A percentile compares a stretch with the other conserved stretches of the same genome.
Evolutionary conservation across 2,797 vertebrate genomes (phyloP).

Genomic region (Kryptopterus vitreolus): DNA sequence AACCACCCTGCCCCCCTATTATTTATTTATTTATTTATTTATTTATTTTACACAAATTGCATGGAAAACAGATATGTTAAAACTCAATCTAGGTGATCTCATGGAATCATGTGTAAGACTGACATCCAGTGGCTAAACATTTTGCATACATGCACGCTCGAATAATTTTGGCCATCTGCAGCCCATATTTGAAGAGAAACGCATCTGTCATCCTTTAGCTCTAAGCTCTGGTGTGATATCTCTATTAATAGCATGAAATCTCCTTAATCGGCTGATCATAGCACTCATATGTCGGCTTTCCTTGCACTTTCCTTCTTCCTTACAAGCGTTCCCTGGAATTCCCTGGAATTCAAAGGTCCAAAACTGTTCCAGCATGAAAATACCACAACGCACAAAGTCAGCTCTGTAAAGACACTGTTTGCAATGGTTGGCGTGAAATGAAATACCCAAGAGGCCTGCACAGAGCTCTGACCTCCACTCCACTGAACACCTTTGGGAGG

Average conservation of each 20-base stretch:
- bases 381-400: neutral
- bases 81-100: neutral
- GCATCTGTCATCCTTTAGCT: neutral
- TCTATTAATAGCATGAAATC: neutral
- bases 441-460: too few species aligned
- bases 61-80: neutral
- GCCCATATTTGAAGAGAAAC: neutral
- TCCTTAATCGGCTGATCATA: neutral
- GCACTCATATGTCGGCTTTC: neutral
- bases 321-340: too few species aligned
- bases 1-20: too few species aligned
- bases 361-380: neutral
- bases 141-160: neutral
- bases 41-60: neutral
- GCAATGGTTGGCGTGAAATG: too few species aligned
- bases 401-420: too few species aligned
- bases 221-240: neutral
- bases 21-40: too few species aligned
- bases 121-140: slow-evolving; percentile 69
- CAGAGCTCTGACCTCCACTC: too few species aligned
- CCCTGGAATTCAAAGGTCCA: too few species aligned
- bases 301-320: too few species aligned
- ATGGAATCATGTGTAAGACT: slow-evolving; percentile 58
- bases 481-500: too few species aligned
- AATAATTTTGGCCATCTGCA: neutral